Base-by-base conservation (phyloP, 2,797 vertebrate genomes). In the Sphenopsis melanotis region DNA sequence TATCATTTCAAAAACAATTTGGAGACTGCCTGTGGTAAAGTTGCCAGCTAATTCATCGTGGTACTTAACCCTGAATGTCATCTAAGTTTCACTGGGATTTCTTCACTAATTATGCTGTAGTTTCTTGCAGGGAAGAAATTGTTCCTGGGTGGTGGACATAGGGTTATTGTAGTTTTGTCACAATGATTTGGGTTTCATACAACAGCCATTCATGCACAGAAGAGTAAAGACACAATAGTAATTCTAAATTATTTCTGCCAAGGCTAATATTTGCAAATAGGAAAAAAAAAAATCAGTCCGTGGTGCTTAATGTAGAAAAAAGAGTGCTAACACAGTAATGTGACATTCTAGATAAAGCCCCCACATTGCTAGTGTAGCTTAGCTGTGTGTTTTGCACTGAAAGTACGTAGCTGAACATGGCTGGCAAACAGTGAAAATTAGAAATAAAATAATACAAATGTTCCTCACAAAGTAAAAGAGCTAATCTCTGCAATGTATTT, bases 401-500 rank as follows among this genome's bases (percentile, higher is more conserved):
- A 64, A 56, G 3, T 23, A 34, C 27, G 22, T 14, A 57, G 34
- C 30, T 75, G 49, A 80, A 83, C n/a, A 39, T 27, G 77, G 56
- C 49, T 66, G 37, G 14, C 26, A 89, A 80, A 53, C 49, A 80
- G 41, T 46, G 56, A 92, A 92, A 85, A 90, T 65, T 44, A 47
- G 55, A 85, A 87, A 89, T 36, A 77, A 72, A 55, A 57, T 20
- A 8, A 82, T 6, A 37, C 52, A 42, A 69, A 78, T 18, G 17
- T 39, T 63, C 22, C 14, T 88, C 10, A n/a, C 37, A 30, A 92
- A 87, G 41, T 59, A 91, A 88, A 84, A 56, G 34, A 87, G 29
- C 42, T 84, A 68, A 84, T 79, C 66, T 71, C 89, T 80, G 37
- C 53, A 78, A 80, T 64, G 60, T 36, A 63, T 85, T 95, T 97